phyloP scores from a whole-genome alignment of 2,113 vertebrate species.

The Tupaia chinensis region DNA sequence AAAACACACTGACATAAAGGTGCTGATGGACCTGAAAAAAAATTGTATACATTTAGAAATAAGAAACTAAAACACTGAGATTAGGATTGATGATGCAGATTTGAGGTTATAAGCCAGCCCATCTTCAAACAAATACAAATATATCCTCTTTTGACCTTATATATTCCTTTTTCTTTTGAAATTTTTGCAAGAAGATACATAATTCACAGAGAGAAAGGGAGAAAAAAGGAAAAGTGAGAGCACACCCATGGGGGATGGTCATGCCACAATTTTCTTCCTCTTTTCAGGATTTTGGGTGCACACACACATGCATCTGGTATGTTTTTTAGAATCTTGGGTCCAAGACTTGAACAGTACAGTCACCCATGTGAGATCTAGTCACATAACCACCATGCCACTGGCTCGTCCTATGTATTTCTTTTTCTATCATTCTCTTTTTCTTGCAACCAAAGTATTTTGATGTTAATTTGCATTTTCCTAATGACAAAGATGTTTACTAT shows the following conservation, averaged over 20 bases:
- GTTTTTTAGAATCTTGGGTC: too few species aligned
- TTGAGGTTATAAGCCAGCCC: slow-evolving; percentile 9
- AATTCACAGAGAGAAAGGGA: too few species aligned
- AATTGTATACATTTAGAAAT: background rate
- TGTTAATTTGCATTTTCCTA: background rate
- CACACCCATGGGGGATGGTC: too few species aligned
- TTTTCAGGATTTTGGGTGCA: too few species aligned
- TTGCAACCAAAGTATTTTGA: background rate
- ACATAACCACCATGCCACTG: too few species aligned
- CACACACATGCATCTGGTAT: too few species aligned
- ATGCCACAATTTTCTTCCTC: too few species aligned
- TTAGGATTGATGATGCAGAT: background rate
- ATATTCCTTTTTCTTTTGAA: background rate
- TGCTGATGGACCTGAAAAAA: background rate
- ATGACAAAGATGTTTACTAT: background rate
- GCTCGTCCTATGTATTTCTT: background rate
- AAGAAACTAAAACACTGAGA: background rate
- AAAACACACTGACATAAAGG: background rate
- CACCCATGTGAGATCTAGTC: too few species aligned
- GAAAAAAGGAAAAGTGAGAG: too few species aligned
- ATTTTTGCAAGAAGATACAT: too few species aligned
- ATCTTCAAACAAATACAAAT: slow-evolving; percentile 28
- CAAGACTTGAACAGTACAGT: too few species aligned
- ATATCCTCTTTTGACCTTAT: background rate
- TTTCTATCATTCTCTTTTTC: background rate